Percentiles rank a stretch among this genome's conserved stretches.
Evolutionary conservation across 2,888 invertebrate species (phyloP).

Genomic region (Cheilosia soror): DNA sequence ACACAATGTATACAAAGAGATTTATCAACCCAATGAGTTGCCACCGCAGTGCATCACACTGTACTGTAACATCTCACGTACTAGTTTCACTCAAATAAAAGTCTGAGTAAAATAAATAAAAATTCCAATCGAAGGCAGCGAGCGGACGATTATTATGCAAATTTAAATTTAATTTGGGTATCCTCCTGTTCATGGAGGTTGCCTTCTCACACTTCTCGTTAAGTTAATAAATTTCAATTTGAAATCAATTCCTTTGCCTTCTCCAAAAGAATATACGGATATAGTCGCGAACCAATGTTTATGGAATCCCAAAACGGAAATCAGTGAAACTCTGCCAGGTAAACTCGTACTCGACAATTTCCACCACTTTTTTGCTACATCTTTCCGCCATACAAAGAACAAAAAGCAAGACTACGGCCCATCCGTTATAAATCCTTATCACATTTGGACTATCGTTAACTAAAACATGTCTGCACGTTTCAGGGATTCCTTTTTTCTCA

Average conservation of each 20-base stretch:
- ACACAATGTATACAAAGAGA: neutral
- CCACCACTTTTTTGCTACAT: neutral
- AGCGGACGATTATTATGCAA: conserved; percentile 18
- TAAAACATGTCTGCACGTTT: conserved; percentile 60
- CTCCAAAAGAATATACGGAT: conserved; percentile 1
- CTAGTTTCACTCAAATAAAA: neutral
- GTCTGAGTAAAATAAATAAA: neutral
- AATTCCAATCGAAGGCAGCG: neutral
- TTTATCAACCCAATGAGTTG: conserved; percentile 17
- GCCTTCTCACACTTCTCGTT: neutral
- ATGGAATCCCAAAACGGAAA: conserved; percentile 39
- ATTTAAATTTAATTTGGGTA: conserved; percentile 15
- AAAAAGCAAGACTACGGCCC: neutral
- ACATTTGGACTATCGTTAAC: conserved; percentile 59
- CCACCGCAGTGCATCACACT: neutral
- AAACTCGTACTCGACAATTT: conserved; percentile 21
- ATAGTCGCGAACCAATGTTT: conserved; percentile 35
- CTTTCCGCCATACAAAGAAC: neutral
- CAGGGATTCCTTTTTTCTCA: conserved; percentile 28
- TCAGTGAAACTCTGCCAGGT: conserved; percentile 44
- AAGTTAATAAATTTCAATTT: conserved; percentile 49
- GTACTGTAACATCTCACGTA: neutral
- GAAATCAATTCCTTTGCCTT: conserved; percentile 45
- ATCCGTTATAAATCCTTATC: conserved; percentile 45
- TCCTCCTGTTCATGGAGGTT: no score